Evolutionary conservation across 2,113 vertebrate species (phyloP), one percentile per base, ranked within the genome.

Genomic region (Hucho hucho): DNA sequence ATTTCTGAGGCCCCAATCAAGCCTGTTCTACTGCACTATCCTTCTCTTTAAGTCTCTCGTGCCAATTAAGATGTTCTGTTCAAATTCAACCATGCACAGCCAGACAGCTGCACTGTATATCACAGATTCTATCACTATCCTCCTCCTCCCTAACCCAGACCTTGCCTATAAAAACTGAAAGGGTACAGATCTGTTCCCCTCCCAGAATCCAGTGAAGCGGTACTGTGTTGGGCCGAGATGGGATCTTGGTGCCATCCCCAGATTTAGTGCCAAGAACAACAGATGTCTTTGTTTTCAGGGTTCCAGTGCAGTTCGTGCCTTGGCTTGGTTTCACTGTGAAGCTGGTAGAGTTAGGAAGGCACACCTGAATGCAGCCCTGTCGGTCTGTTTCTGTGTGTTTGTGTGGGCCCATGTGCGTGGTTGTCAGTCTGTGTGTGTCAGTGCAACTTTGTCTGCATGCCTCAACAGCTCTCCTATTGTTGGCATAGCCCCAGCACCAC

Each of bases 211-310:
- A 61, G 69, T 59, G 53, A 59, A 59, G 70, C 53, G 29, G 58
- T 22, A 29, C 70, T 22, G 14, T 53, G 58, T 25, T 29, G 70
- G 29, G 70, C 25, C n/a, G 49, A 53, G 49, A 53, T 72, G 49
- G 58, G 49, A 72, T 59, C 70, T 20, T 56, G 13, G 13, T 58
- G 26, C 70, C 18, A 29, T 72, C 58, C 49, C 49, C 18, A 29
- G 29, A 56, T 32, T 56, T 59, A 70, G 28, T 53, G 7, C 24
- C 4, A 28, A 59, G 26, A 72, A 72, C 70, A 72, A 72, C 70
- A 72, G 58, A 61, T 61, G n/a, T 3, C 70, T 72, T 72, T 72
- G 58, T 72, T 72, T 29, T 5, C 12, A 26, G n/a, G n/a, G 58
- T n/a, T 61, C 6, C 18, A 22, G 58, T 61, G 58, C 5, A 22